These are phyloP conservation scores for Sphenodon punctatus DNA, from an alignment of 2,797 vertebrate species.

Conservation along the genomic window DNA sequence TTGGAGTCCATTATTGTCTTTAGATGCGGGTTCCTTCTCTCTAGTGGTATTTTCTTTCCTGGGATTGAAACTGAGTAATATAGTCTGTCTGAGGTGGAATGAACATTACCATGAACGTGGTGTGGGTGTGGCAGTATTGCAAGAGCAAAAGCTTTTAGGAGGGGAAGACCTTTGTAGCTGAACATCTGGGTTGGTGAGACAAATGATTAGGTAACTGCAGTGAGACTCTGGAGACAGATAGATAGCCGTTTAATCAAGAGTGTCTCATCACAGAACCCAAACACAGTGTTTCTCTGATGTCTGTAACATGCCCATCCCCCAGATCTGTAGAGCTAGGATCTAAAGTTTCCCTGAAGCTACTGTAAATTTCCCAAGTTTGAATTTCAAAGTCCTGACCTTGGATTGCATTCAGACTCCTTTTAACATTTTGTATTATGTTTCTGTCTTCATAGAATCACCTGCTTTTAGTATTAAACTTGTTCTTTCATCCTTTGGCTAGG, in stretches of 20 bases:
- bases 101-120: not conserved
- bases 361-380: not conserved
- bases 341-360: not conserved
- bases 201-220: not conserved
- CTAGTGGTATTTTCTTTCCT: too few species aligned
- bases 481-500: constrained; percentile 49
- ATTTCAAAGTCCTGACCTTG: constrained; percentile 31
- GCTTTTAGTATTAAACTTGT: constrained; percentile 59
- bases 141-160: not conserved
- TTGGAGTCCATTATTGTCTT: too few species aligned
- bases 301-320: not conserved
- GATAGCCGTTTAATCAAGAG: not conserved
- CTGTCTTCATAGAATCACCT: constrained; percentile 37
- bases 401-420: constrained; percentile 33
- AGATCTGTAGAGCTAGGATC: not conserved
- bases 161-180: not conserved
- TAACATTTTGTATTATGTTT: constrained; percentile 46
- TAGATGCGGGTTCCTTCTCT: too few species aligned
- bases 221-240: not conserved
- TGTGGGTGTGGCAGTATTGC: not conserved
- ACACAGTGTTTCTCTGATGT: not conserved
- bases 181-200: not conserved
- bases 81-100: not conserved
- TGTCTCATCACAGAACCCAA: not conserved
- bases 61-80: not conserved